Base-by-base conservation (phyloP, 2,888 invertebrate species). In the Agrochola litura region DNA sequence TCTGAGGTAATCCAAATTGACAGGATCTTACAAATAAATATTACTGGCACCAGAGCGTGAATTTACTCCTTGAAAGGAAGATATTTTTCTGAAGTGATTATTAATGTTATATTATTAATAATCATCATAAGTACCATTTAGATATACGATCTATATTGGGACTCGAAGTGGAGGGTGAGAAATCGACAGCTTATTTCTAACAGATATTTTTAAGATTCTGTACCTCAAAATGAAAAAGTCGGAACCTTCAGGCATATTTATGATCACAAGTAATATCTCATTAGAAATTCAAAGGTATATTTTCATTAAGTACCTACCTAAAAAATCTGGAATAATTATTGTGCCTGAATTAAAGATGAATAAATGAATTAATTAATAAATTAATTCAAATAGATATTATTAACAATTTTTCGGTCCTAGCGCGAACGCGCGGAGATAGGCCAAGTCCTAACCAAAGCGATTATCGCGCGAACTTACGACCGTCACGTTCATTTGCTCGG, bases 1-100 rank as follows among this genome's bases (percentile, higher is more conserved):
- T 80, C 54, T 60, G 58, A 60, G 5, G 1, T 46, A 41, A 78
- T 69, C 37, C 4, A 30, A 69, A 65, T 60, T 54, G 41, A 54
- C 78, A 68, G 22, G 2, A 43, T 65, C 41, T 63, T 43, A 65
- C 37, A 54, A 54, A 76, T 60, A 78, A 49, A 58, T 82, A 61
- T 67, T 43, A 1, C 56, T 67, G n/a, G 22, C 16, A 77, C 41
- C 22, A 10, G 25, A 61, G n/a, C 30, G 43, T 74, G 81, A 76
- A 63, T 75, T 54, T 66, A 12, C 4, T 61, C n/a, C 14, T 30
- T 49, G 19, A n/a, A 25, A 37, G 9, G 16, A 43, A 37, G 0
- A 19, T 61, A 75, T 19, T 56, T 73, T 61, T 46, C 46, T 30
- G 6, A 54, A 65, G 1, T 41, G 19, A 49, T 66, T 41, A 61